Conservation (phyloP, 35 echinoderm and acorn worm genomes). For the Acanthaster planci region DNA sequence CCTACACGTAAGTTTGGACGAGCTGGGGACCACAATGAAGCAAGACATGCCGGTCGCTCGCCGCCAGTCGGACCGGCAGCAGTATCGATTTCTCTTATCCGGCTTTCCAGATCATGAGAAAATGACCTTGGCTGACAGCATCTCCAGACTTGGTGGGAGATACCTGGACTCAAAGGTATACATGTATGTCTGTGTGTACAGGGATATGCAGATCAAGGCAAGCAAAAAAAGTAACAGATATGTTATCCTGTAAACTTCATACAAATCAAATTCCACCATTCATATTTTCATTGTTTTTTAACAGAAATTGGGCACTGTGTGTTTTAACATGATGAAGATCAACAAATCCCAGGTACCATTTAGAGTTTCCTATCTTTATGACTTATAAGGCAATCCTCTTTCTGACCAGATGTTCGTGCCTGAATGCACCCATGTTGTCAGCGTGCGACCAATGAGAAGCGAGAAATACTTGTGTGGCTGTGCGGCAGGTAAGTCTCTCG, state of each 20-base stretch:
- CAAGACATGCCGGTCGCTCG: not conserved
- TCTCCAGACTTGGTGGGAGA: slow-evolving; percentile 33
- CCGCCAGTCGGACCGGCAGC: slow-evolving; percentile 19
- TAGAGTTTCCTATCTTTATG: no score
- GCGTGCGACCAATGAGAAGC: slow-evolving; percentile 78
- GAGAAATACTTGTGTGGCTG: slow-evolving; percentile 89
- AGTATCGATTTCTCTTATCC: slow-evolving; percentile 50
- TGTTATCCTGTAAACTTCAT: no score
- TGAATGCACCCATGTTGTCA: slow-evolving; percentile 74
- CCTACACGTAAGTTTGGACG: no score
- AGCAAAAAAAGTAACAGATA: no score
- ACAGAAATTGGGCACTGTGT: no score
- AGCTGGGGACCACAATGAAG: not conserved
- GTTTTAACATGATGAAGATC: no score
- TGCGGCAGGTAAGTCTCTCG: slow-evolving; percentile 71
- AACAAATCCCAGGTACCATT: no score
- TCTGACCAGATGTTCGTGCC: slow-evolving; percentile 57
- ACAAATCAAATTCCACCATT: no score
- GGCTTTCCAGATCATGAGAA: slow-evolving; percentile 56
- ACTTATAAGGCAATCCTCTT: not conserved
- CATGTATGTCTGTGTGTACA: not conserved
- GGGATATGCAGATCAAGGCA: not conserved
- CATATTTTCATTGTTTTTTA: no score
- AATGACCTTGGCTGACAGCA: slow-evolving; percentile 18
- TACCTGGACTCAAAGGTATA: slow-evolving; percentile 38